Evolutionary conservation across 2,797 vertebrate species (phyloP).

Genomic region (Botia almorhae): DNA sequence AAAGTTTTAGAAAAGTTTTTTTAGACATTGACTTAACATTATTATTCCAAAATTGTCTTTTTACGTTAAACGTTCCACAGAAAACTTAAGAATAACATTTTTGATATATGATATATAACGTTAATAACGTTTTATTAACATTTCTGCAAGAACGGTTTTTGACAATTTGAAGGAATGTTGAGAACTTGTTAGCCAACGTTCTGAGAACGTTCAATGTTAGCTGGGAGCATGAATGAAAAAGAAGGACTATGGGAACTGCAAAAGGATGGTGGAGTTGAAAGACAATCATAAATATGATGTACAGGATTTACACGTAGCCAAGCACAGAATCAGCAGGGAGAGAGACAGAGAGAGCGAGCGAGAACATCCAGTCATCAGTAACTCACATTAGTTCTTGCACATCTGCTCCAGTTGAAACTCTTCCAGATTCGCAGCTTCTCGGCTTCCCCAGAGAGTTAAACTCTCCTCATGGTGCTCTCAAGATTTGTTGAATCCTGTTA

Average conservation of each 20-base stretch:
- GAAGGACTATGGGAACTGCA: background rate
- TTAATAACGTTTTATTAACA: too few species aligned
- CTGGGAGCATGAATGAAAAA: constrained; percentile 6
- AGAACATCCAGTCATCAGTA: constrained; percentile 37
- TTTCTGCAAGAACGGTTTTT: too few species aligned
- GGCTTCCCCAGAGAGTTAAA: constrained; percentile 38
- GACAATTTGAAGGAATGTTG: too few species aligned
- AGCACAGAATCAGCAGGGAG: background rate
- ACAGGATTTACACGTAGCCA: constrained; percentile 9
- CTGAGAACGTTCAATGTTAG: too few species aligned
- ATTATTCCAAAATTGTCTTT: too few species aligned
- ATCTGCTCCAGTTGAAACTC: constrained; percentile 43
- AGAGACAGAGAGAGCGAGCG: background rate
- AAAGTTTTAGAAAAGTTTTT: too few species aligned
- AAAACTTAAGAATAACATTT: too few species aligned
- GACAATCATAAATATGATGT: background rate
- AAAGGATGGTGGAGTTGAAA: background rate
- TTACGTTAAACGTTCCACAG: too few species aligned
- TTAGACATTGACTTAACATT: too few species aligned
- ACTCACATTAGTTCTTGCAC: constrained; percentile 43
- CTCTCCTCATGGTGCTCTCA: constrained; percentile 29
- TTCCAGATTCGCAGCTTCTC: constrained; percentile 45
- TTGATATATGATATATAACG: too few species aligned
- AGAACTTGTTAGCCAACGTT: background rate
- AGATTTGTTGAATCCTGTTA: constrained; percentile 55